These are phyloP conservation scores for Dipodomys merriami DNA, from an alignment of 2,113 vertebrate species.

Conservation along the genomic window DNA sequence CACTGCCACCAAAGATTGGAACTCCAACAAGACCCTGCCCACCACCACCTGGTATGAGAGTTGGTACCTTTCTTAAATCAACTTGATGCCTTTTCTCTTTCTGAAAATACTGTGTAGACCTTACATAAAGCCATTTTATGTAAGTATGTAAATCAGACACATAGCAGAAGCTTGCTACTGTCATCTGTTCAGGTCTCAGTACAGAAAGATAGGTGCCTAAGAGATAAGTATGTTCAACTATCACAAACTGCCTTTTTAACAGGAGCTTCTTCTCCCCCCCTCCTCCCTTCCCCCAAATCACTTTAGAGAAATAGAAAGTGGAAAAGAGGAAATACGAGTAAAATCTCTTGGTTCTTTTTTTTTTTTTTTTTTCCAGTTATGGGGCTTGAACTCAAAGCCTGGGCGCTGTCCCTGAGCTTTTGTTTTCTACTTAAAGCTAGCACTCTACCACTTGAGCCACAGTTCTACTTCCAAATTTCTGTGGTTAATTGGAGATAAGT, in stretches of 20 bases:
- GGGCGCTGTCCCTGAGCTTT: too few relatives aligned
- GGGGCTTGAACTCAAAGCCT: too few relatives aligned
- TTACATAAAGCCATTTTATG: neutral
- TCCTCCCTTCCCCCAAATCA: neutral
- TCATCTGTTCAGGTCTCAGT: neutral
- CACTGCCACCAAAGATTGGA: conserved; percentile 96
- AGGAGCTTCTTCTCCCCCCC: neutral
- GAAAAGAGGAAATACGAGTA: neutral
- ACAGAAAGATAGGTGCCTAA: neutral
- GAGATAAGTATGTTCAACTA: neutral
- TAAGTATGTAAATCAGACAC: neutral
- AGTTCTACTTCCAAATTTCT: too few relatives aligned
- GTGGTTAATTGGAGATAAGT: too few relatives aligned
- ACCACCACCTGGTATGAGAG: conserved; percentile 93
- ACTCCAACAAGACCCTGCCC: conserved; percentile 97
- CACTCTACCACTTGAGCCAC: too few relatives aligned
- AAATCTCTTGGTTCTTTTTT: neutral
- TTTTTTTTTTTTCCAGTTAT: too few relatives aligned
- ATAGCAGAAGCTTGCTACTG: neutral
- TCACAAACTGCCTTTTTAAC: neutral
- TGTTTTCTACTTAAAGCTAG: too few relatives aligned
- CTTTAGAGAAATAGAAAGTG: neutral
- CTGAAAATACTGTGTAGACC: neutral
- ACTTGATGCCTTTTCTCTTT: neutral
- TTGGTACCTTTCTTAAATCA: conserved; percentile 49